Percentiles rank a stretch among this genome's conserved stretches.
Evolutionary conservation across 2,113 vertebrate genomes (phyloP).

Genomic region (Mohoua ochrocephala): DNA sequence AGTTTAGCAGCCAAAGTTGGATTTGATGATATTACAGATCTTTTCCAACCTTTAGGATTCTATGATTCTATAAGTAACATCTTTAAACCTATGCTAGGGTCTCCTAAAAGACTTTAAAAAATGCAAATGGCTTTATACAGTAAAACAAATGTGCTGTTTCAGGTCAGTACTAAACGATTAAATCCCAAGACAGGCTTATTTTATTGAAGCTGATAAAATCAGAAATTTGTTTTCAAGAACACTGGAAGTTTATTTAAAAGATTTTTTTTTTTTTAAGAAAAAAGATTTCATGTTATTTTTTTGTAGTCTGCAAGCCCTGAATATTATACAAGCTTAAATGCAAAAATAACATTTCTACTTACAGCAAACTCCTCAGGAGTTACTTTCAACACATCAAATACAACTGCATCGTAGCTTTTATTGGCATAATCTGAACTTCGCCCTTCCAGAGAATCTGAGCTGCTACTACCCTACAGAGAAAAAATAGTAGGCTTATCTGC

Average conservation of each 20-base stretch:
- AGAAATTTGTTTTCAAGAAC: neutral
- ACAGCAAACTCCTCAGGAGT: conserved; percentile 96
- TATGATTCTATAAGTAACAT: neutral
- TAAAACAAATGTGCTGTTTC: neutral
- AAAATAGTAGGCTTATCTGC: neutral
- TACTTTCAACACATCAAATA: conserved; percentile 95
- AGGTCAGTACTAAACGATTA: neutral
- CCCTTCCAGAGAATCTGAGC: conserved; percentile 92
- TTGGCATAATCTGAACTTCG: conserved; percentile 86
- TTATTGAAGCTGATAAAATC: neutral
- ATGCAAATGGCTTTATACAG: neutral
- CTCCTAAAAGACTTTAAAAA: neutral
- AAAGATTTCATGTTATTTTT: neutral
- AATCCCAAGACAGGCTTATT: neutral
- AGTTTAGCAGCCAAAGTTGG: neutral
- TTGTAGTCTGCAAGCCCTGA: neutral
- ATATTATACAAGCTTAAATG: neutral
- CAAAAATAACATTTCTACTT: conserved; percentile 67
- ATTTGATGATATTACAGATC: neutral
- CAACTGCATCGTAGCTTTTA: conserved; percentile 95
- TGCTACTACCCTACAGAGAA: conserved; percentile 86
- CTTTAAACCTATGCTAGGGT: neutral
- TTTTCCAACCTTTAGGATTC: neutral
- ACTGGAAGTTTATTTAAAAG: neutral
- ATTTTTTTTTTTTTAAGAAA: neutral